Percentiles rank a stretch among this genome's conserved stretches.
These are phyloP conservation scores for Aphaenogaster ashmeadi DNA, from an alignment of 1,140 invertebrate species.

Conservation along the genomic window DNA sequence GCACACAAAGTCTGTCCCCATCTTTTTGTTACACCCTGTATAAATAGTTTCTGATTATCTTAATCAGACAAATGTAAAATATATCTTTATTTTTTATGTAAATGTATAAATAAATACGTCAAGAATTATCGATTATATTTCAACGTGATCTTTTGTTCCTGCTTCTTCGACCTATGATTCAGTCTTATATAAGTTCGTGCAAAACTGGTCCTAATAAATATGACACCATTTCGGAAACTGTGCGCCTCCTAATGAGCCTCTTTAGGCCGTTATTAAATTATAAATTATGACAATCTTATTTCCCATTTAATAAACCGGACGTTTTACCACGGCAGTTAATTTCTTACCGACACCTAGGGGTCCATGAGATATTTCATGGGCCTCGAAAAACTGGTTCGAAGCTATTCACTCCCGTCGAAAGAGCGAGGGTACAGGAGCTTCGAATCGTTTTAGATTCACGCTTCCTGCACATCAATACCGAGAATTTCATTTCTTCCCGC, in stretches of 20 bases:
- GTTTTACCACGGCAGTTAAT: conserved; percentile 81
- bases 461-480: conserved; percentile 11
- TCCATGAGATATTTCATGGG: conserved; percentile 25
- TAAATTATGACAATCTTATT: conserved; percentile 85
- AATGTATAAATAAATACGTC: neutral
- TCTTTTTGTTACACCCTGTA: too few relatives aligned
- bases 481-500: conserved; percentile 16
- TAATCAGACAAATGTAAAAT: neutral
- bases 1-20: too few relatives aligned
- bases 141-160: neutral
- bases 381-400: conserved; percentile 56
- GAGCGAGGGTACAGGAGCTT: conserved; percentile 9
- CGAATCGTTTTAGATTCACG: conserved; percentile 41
- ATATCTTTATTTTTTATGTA: too few relatives aligned
- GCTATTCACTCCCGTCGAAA: conserved; percentile 20
- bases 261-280: conserved; percentile 85
- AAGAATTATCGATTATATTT: conserved; percentile 13
- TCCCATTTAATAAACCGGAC: conserved; percentile 82
- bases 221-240: conserved; percentile 81
- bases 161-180: neutral
- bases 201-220: conserved; percentile 83
- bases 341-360: conserved; percentile 78
- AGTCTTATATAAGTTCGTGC: conserved; percentile 7
- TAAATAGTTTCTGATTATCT: neutral
- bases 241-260: conserved; percentile 83